These are phyloP conservation scores for Myotis davidii DNA, from an alignment of 2,113 vertebrate species.

Conservation along the genomic window DNA sequence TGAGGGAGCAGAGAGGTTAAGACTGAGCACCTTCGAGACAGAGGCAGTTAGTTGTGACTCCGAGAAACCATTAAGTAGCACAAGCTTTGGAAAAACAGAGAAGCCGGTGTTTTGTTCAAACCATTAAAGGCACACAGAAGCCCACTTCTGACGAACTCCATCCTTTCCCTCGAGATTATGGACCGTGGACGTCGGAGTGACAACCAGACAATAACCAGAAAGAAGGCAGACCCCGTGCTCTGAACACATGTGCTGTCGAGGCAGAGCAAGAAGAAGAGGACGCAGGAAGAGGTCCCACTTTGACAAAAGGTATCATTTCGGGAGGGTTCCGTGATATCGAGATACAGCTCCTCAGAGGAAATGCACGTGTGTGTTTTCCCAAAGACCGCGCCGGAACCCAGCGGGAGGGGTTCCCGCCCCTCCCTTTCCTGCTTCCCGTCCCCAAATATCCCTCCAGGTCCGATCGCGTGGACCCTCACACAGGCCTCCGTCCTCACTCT, in stretches of 20 bases:
- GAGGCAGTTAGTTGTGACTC: background rate
- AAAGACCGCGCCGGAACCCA: slow-evolving; percentile 13
- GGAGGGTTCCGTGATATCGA: background rate
- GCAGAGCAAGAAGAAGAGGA: background rate
- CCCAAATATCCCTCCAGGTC: too few relatives aligned
- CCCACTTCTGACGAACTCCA: slow-evolving; percentile 54
- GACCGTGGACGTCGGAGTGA: background rate
- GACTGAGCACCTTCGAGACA: background rate
- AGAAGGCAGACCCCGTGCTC: background rate
- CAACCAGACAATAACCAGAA: background rate
- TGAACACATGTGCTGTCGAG: background rate
- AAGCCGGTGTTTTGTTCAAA: slow-evolving; percentile 55
- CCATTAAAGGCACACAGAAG: slow-evolving; percentile 26
- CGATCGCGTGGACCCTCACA: accelerated
- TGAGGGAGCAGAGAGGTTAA: slow-evolving; percentile 23
- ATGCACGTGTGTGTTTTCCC: background rate
- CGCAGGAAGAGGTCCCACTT: accelerated
- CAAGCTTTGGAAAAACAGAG: slow-evolving; percentile 16
- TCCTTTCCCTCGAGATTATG: background rate
- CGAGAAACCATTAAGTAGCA: background rate
- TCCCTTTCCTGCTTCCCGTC: background rate
- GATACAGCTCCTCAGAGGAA: background rate
- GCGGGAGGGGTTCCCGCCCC: background rate
- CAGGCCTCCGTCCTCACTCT: background rate
- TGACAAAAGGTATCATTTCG: background rate